These are phyloP conservation scores for Trichonephila clavipes DNA, from an alignment of 1,140 invertebrate species.

Conservation along the genomic window DNA sequence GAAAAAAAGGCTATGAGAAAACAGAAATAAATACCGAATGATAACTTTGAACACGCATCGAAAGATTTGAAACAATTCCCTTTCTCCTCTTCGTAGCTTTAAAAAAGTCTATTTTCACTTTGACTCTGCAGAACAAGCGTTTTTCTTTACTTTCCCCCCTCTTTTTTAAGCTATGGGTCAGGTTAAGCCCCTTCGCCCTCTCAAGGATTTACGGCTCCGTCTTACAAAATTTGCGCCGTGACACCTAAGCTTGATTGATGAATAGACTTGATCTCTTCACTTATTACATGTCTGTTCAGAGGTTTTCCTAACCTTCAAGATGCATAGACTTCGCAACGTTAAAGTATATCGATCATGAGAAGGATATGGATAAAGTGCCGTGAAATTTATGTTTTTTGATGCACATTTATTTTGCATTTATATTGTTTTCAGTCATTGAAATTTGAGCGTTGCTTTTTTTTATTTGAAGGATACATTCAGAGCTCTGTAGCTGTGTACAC, in stretches of 20 bases:
- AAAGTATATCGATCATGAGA: not conserved
- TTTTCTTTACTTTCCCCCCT: not conserved
- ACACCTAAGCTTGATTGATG: conserved; percentile 67
- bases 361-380: not conserved
- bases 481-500: too few relatives aligned
- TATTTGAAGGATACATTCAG: too few relatives aligned
- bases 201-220: conserved; percentile 47
- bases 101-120: conserved; percentile 62
- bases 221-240: conserved; percentile 62
- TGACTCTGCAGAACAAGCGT: conserved; percentile 42
- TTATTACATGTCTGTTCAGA: conserved; percentile 51
- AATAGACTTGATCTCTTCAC: conserved; percentile 63
- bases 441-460: too few relatives aligned
- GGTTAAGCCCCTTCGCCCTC: conserved; percentile 6
- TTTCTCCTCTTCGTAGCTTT: not conserved
- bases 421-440: not conserved
- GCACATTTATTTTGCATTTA: not conserved
- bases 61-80: conserved; percentile 62
- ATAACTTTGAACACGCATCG: conserved; percentile 66
- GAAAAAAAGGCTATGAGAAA: not conserved
- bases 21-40: conserved; percentile 63
- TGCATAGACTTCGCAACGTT: not conserved
- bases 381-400: not conserved
- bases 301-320: conserved; percentile 28
- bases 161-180: conserved; percentile 4